Evolutionary conservation across 2,888 invertebrate species (phyloP).

Genomic region (Cephalotes varians): DNA sequence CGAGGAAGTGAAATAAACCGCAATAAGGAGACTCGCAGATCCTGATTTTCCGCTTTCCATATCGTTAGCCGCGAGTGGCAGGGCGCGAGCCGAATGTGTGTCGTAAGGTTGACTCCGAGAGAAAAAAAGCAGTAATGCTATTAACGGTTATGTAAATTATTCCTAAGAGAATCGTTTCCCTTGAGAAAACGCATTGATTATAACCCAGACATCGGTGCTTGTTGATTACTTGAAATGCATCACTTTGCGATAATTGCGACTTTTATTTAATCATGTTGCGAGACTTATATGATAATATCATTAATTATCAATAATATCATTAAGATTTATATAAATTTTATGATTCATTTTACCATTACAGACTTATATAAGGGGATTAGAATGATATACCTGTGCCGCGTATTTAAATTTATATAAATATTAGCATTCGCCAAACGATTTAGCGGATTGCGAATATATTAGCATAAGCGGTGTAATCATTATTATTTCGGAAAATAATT

Average conservation of each 20-base stretch:
- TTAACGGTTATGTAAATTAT: background rate
- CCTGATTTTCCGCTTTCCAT: constrained; percentile 28
- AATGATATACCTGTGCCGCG: background rate
- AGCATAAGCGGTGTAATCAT: too few relatives aligned
- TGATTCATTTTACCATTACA: background rate
- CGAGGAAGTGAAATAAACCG: constrained; percentile 26
- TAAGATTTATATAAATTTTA: background rate
- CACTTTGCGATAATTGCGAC: too few relatives aligned
- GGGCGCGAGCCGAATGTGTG: background rate
- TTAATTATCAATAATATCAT: too few relatives aligned
- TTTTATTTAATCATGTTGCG: too few relatives aligned
- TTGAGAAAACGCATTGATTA: background rate
- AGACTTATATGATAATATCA: too few relatives aligned
- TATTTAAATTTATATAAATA: background rate
- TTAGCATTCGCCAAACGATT: background rate
- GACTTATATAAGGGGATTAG: background rate
- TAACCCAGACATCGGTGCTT: too few relatives aligned
- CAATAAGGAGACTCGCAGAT: background rate
- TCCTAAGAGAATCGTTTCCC: too few relatives aligned
- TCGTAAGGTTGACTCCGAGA: background rate
- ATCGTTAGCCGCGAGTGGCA: background rate
- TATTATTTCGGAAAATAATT: background rate
- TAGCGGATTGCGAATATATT: background rate
- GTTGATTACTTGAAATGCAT: too few relatives aligned
- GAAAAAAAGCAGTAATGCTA: background rate